These are phyloP conservation scores for Petrolisthes manimaculis DNA, from an alignment of 2,888 invertebrate genomes.

Conservation along the genomic window DNA sequence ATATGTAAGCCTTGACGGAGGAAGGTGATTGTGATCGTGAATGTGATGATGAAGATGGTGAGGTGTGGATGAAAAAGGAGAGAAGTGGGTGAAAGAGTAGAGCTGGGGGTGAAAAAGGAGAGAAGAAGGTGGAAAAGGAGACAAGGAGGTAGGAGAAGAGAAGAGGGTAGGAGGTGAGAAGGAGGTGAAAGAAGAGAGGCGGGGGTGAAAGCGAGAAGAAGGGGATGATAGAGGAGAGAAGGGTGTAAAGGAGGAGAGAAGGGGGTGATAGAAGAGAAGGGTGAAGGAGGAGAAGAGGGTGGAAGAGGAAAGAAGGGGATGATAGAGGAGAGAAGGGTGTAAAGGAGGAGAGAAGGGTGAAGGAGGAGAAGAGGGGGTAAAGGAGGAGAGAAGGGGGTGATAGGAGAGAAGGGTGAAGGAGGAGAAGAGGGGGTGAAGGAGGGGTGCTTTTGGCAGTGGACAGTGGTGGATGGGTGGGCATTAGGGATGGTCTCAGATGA, in stretches of 20 bases:
- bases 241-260: not conserved
- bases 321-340: not conserved
- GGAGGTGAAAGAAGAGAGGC: not conserved
- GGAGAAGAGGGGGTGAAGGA: slow-evolving; percentile 16
- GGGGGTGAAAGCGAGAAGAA: not conserved
- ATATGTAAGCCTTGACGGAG: not conserved
- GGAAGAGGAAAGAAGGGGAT: not conserved
- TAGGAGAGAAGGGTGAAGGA: slow-evolving; percentile 11
- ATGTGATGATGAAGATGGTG: not conserved
- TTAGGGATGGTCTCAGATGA: slow-evolving; percentile 33
- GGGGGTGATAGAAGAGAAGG: not conserved
- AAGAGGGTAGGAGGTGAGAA: not conserved
- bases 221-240: not conserved
- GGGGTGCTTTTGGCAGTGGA: slow-evolving; percentile 16
- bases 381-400: not conserved
- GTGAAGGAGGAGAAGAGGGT: not conserved
- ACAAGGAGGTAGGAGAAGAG: not conserved
- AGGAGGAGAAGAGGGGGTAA: not conserved
- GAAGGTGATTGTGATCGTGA: not conserved
- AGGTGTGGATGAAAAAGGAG: not conserved
- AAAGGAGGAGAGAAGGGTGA: not conserved
- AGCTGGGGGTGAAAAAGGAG: not conserved
- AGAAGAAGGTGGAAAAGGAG: not conserved
- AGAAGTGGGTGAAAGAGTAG: not conserved
- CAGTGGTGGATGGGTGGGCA: slow-evolving; percentile 16